Evolutionary conservation across 2,888 invertebrate genomes (phyloP), one percentile per base, ranked within the genome.

Genomic region (Thereva nobilitata): DNA sequence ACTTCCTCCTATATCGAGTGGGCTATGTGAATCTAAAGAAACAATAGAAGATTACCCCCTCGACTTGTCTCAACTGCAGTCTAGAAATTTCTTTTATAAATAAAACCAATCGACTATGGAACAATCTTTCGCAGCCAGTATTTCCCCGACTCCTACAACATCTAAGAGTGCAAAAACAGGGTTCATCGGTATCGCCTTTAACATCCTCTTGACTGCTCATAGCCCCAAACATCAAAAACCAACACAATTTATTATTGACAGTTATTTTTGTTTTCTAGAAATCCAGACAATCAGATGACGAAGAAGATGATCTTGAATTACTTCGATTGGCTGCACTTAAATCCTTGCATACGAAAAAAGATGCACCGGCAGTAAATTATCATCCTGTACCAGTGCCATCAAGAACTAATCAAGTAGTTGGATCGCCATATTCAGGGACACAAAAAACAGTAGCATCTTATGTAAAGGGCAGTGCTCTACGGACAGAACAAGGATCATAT

Each of bases 291-390:
- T 63, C 63, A 1, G 71, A 71, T 41, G 71, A 71, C 10, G 72
- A 71, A 23, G 72, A 71, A 41, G 72, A 72, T 2, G 73, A 73
- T 68, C 67, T 73, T n/a, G 73, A 73, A 67, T 55, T 57, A 34
- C 55, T 73, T 40, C 70, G 73, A 10, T 65, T 70, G 35, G 70
- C 64, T 6, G 73, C 73, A 34, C 57, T 73, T 35, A 73, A 73
- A 67, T 70, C 73, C 1, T 38, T 71, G n/a, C 65, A 70, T 23
- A 10, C 35, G 10, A 72, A 71, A 67, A 71, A 70, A 57, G 70
- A 71, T 9, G 47, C 47, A 23, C 8, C 61, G 41, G 5, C 40
- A n/a, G 10, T 41, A 9, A 8, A 23, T 8, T 49, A 8, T 35
- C 47, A 42, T 35, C 8, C 8, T 35, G 3, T 8, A 41, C 7